These are phyloP conservation scores for Upupa epops DNA, from an alignment of 2,113 vertebrate species.

Conservation along the genomic window DNA sequence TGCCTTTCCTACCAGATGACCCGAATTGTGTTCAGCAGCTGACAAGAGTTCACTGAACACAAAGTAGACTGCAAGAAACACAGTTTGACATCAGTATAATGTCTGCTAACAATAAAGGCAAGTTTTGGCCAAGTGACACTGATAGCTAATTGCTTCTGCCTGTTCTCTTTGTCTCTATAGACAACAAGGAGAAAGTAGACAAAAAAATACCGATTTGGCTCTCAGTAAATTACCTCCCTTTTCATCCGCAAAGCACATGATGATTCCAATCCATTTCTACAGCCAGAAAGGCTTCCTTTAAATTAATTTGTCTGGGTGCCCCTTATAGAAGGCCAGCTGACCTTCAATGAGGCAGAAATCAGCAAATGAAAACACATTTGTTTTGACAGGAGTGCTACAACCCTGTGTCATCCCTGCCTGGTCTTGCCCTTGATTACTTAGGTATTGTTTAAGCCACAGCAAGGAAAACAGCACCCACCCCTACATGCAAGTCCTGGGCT, in stretches of 20 bases:
- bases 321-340: neutral
- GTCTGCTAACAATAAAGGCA: neutral
- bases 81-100: neutral
- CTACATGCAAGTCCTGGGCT: rapidly evolving
- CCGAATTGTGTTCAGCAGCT: neutral
- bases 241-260: neutral
- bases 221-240: neutral
- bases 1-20: neutral
- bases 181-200: neutral
- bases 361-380: neutral
- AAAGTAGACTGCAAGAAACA: neutral
- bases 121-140: neutral
- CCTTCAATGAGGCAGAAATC: neutral
- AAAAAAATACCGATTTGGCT: neutral
- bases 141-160: neutral
- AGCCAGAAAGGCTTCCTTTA: neutral
- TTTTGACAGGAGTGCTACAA: neutral
- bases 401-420: no score
- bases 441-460: neutral
- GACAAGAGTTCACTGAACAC: neutral
- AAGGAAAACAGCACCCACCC: neutral
- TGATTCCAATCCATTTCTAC: neutral
- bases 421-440: neutral
- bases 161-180: neutral
- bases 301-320: neutral